phyloP scores from a whole-genome alignment of 2,113 vertebrate species.

The Miniopterus natalensis region DNA sequence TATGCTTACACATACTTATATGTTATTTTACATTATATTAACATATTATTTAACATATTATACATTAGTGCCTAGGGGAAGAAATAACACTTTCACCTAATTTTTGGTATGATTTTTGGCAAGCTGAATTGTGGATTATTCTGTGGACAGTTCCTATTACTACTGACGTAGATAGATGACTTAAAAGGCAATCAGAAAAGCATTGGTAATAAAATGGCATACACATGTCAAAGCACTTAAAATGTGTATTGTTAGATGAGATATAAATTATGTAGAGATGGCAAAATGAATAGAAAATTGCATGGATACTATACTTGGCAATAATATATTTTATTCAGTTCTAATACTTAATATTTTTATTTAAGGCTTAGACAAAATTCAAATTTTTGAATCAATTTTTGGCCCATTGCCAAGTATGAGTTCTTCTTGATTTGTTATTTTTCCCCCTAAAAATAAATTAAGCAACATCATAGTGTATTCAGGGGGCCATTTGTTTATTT shows the following conservation, averaged over 20 bases:
- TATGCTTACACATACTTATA: neutral
- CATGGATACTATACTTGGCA: neutral
- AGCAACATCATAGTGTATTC: neutral
- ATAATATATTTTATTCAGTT: neutral
- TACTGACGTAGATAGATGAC: neutral
- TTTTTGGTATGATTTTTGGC: neutral
- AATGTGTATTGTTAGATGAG: neutral
- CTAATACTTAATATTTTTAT: slow-evolving; percentile 29
- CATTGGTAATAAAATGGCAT: neutral
- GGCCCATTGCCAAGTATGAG: neutral
- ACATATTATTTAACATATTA: neutral
- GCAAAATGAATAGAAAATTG: neutral
- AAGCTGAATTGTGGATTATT: neutral
- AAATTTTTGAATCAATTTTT: slow-evolving; percentile 3
- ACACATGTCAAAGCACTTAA: neutral
- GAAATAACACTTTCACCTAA: accelerated
- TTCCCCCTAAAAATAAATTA: neutral
- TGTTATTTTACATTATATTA: neutral
- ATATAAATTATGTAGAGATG: neutral
- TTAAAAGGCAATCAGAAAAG: neutral
- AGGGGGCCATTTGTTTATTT: slow-evolving; percentile 11
- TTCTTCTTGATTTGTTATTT: neutral
- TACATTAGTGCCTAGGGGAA: accelerated
- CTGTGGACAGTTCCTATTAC: neutral
- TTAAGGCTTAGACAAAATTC: neutral